Conservation (phyloP, 2,113 vertebrate species). For the Petromus typicus region DNA sequence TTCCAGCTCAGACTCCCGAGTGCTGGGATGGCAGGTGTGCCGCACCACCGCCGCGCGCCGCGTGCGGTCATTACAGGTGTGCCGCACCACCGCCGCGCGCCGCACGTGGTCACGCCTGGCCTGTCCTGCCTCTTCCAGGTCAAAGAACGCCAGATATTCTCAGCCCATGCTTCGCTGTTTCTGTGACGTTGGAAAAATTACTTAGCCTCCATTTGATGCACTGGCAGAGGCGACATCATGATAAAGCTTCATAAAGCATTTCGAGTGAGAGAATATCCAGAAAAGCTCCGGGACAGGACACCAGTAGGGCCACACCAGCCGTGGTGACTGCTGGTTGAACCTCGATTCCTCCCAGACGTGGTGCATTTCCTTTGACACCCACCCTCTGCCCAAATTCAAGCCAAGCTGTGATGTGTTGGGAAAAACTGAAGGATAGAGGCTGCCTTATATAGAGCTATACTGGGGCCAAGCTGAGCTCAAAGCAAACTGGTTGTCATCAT, state of each 20-base stretch:
- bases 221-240: neutral
- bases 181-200: conserved; percentile 36
- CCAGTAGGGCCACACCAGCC: neutral
- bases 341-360: conserved; percentile 43
- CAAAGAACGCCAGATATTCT: neutral
- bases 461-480: conserved; percentile 64
- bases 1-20: neutral
- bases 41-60: no score
- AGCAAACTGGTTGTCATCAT: conserved; percentile 73
- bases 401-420: conserved; percentile 69
- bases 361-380: conserved; percentile 62
- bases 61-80: neutral
- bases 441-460: conserved; percentile 58
- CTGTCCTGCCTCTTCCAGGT: neutral
- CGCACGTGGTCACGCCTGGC: neutral
- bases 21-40: neutral
- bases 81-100: no score
- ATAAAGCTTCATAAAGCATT: neutral
- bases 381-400: conserved; percentile 57
- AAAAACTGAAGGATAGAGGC: conserved; percentile 56
- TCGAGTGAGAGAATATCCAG: neutral
- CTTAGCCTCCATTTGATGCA: neutral
- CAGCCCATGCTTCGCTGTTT: neutral
- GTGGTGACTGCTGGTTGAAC: conserved; percentile 37
- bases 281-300: neutral